Base-by-base conservation (phyloP, 2,797 vertebrate genomes). In the Poecilia wingei region DNA sequence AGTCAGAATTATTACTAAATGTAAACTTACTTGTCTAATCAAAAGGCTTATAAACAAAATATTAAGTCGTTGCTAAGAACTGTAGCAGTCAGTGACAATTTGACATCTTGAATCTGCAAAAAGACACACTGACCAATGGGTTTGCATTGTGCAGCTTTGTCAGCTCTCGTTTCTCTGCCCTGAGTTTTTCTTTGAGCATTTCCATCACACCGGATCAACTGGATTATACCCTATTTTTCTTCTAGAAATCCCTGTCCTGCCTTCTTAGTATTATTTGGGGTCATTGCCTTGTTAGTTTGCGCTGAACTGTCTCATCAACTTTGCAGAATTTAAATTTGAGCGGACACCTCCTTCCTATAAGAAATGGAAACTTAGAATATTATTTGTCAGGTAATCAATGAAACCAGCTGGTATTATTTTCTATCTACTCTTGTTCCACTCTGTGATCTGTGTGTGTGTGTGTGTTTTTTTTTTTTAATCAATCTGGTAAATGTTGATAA, bases 401-500 rank as follows among this genome's bases (percentile, higher is more conserved):
- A 45, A n/a, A 20, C 41, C 66, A 43, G 22, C 45, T 49, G 31
- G 28, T 9, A 10, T 22, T 31, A 33, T 36, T 51, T 72, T 36
- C 18, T 72, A 43, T 43, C 41, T 45, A 16, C 68, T 7, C 12
- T 43, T 45, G 41, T 28, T 46, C 45, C 41, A 16, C 41, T 28
- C 20, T 53, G 10, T 36, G 13, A 22, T 25, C 51, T 25, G 1
- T 20, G 6, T 22, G 5, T 20, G 20, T 1, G 9, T 43, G 9
- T 43, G 20, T 45, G n/a, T n/a, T n/a, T n/a, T n/a, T 14, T 61
- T 13, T 39, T 53, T 53, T 72, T 2, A 12, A 14, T 75, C 7
- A 59, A 31, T 45, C 45, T 76, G 59, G 18, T 66, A 46, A 64
- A 28, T 39, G 61, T 47, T 68, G 61, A 76, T 68, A 51, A 39